These are phyloP conservation scores for Thereuonema tuberculata DNA, from an alignment of 1,140 invertebrate genomes.

Conservation along the genomic window DNA sequence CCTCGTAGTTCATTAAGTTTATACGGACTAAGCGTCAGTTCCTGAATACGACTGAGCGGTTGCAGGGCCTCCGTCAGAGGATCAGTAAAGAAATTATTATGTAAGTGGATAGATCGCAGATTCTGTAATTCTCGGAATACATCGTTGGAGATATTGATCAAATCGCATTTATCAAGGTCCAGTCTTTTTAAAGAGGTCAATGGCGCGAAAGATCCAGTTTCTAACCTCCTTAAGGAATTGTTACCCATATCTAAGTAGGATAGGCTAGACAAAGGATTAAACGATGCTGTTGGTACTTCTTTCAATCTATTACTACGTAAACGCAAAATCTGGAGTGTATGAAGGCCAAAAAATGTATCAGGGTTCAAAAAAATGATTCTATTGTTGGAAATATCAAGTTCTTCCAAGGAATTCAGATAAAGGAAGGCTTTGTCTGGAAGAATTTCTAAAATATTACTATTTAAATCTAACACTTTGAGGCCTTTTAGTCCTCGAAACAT, in stretches of 20 bases:
- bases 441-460: conserved; percentile 60
- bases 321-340: conserved; percentile 56
- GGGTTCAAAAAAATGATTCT: conserved; percentile 63
- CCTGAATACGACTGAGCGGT: conserved; percentile 54
- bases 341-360: conserved; percentile 61
- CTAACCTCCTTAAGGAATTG: conserved; percentile 59
- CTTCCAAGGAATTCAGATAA: conserved; percentile 56
- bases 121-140: conserved; percentile 59
- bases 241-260: conserved; percentile 53
- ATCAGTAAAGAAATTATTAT: conserved; percentile 54
- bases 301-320: conserved; percentile 71
- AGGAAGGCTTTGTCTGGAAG: conserved; percentile 59
- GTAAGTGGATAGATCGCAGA: conserved; percentile 55
- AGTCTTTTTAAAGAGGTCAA: conserved; percentile 55
- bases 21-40: conserved; percentile 66
- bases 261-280: conserved; percentile 46
- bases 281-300: conserved; percentile 44
- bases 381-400: conserved; percentile 75
- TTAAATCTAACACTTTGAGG: conserved; percentile 60
- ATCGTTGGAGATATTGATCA: conserved; percentile 54
- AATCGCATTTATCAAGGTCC: conserved; percentile 60
- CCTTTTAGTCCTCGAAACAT: conserved; percentile 56
- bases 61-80: conserved; percentile 65
- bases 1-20: conserved; percentile 50
- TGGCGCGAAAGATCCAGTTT: conserved; percentile 56